Base-by-base conservation (phyloP, 2,113 vertebrate genomes). In the Crotalus viridis region DNA sequence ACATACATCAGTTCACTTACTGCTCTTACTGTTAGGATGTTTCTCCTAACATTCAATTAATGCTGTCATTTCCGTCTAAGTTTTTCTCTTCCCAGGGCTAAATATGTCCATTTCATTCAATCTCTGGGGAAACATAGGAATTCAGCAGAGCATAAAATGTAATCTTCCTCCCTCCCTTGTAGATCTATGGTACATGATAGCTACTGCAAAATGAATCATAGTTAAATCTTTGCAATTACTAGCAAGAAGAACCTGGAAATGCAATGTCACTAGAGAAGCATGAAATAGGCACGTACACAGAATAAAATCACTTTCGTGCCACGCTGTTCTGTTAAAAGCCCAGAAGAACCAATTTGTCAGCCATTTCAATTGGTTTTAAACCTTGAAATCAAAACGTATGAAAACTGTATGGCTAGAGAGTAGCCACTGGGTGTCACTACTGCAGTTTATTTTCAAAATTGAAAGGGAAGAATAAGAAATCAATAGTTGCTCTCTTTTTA, bases 351-450 rank as follows among this genome's bases (percentile, higher is more conserved):
- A 43, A 54, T n/a, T 52, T 61, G 46, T 54, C 59, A 0, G 52
- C 54, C n/a, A 52, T 39, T 59, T 61, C 28, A 19, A 24, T 48
- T 43, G 28, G 3, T 92, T 92, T 22, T 55, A 48, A 48, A 48
- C 43, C 46, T 22, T 88, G 12, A 88, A 92, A 33, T 54, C 57
- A 43, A 39, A 87, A 54, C 0, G 21, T 43, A 33, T 88, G 12
- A 39, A 10, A 52, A 43, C 96, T 97, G 95, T 96, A 93, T 96
- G 92, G 96, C 93, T 89, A 95, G 95, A 91, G 0, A 9, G 81
- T 46, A 22, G 90, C 94, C 95, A 21, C 96, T 94, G 8, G 92
- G 55, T 95, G 95, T 93, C 96, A 95, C 19, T 3, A 61, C 5
- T 93, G 95, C 86, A 93, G 90, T 91, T 94, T 86, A 93, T 93